Percentiles rank a stretch among this genome's conserved stretches.
These are phyloP conservation scores for Drosophila tripunctata DNA, from an alignment of 2,888 invertebrate species.

Conservation along the genomic window DNA sequence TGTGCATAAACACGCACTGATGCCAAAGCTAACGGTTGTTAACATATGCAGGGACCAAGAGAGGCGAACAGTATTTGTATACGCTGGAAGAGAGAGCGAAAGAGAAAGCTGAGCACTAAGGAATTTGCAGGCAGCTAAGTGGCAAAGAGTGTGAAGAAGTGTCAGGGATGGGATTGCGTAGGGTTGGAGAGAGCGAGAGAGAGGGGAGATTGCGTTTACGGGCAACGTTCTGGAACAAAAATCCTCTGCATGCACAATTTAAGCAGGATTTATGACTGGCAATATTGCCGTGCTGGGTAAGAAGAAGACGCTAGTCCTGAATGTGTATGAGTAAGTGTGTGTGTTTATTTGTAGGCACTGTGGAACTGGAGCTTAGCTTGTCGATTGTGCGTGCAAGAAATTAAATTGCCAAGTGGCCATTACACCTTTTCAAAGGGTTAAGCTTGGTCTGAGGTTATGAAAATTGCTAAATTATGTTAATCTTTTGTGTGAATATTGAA, in stretches of 20 bases:
- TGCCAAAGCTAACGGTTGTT: conserved; percentile 71
- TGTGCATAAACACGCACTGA: conserved; percentile 55
- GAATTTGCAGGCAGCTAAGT: conserved; percentile 53
- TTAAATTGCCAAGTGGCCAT: conserved; percentile 77
- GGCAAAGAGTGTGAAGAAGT: conserved; percentile 28
- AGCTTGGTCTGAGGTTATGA: conserved; percentile 64
- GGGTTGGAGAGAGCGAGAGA: background rate
- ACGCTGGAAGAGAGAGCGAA: conserved; percentile 1
- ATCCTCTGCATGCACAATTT: conserved; percentile 78
- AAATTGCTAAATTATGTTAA: conserved; percentile 75
- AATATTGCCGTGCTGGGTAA: conserved; percentile 62
- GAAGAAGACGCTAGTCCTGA: conserved; percentile 49
- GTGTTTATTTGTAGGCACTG: conserved; percentile 8
- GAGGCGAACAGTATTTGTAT: conserved; percentile 14
- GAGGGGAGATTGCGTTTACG: conserved; percentile 27
- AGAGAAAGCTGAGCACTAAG: conserved; percentile 28
- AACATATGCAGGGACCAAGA: conserved; percentile 67
- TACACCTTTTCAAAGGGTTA: conserved; percentile 70
- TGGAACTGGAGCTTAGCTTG: conserved; percentile 51
- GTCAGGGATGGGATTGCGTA: background rate
- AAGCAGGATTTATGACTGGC: conserved; percentile 78
- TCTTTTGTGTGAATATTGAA: conserved; percentile 65
- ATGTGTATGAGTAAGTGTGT: conserved; percentile 9
- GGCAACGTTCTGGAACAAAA: conserved; percentile 72
- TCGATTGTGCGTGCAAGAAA: conserved; percentile 78